A percentile compares a stretch with the other conserved stretches of the same genome.
Conservation (phyloP, 2,113 vertebrate species). For the Paramormyrops kingsleyae region DNA sequence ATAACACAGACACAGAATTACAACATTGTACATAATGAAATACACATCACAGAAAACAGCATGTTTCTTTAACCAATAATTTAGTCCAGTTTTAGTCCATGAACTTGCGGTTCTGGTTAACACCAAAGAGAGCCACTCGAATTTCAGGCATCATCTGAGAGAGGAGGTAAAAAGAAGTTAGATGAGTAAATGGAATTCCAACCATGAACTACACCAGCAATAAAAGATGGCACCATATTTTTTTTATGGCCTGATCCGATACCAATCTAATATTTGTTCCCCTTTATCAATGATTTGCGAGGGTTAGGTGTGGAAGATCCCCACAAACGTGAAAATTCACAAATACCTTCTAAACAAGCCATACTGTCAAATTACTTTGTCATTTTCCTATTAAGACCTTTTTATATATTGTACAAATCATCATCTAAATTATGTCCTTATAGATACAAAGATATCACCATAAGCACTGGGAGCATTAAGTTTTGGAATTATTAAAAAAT, state of each 20-base stretch:
- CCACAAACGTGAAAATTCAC: not conserved
- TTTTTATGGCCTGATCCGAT: not conserved
- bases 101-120: slow-evolving; percentile 92
- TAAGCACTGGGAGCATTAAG: not conserved
- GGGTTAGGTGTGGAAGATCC: not conserved
- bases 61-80: slow-evolving; percentile 7
- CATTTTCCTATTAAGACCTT: not conserved
- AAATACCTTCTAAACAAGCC: not conserved
- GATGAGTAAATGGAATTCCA: not conserved
- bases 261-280: not conserved
- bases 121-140: slow-evolving; percentile 86
- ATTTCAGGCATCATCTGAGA: slow-evolving; percentile 97
- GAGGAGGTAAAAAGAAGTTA: not conserved
- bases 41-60: slow-evolving; percentile 25
- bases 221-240: not conserved
- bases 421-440: not conserved
- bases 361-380: not conserved
- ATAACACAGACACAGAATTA: slow-evolving; percentile 49
- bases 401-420: not conserved
- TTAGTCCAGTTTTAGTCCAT: slow-evolving; percentile 68
- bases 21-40: slow-evolving; percentile 43
- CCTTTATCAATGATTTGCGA: not conserved
- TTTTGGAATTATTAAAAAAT: not conserved
- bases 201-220: not conserved
- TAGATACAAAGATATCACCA: not conserved